A percentile compares a stretch with the other conserved stretches of the same genome.
Evolutionary conservation across 2,113 vertebrate genomes (phyloP).

Genomic region (Microtus richardsoni): DNA sequence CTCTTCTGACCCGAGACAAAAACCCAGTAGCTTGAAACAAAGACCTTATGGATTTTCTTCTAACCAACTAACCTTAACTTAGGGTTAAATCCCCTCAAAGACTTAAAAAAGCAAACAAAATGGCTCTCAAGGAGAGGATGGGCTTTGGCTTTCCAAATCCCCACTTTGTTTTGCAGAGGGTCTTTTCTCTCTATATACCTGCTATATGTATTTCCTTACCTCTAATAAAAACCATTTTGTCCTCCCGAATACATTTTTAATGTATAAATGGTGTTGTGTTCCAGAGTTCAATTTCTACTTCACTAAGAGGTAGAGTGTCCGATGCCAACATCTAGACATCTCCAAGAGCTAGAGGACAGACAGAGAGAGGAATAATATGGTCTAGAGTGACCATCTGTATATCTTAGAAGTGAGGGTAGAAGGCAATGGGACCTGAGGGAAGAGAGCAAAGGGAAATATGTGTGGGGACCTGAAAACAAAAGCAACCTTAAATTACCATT

Average conservation of each 20-base stretch:
- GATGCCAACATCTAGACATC: neutral
- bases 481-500: neutral
- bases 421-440: neutral
- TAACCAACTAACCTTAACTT: neutral
- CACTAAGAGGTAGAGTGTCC: neutral
- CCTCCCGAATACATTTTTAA: neutral
- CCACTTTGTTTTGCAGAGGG: neutral
- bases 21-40: neutral
- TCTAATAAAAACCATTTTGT: neutral
- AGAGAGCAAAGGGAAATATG: neutral
- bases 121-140: neutral
- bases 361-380: neutral
- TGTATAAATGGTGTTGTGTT: neutral
- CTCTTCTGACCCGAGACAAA: neutral
- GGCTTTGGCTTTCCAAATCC: neutral
- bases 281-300: constrained; percentile 3
- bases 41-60: neutral
- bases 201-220: neutral
- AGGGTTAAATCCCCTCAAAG: neutral
- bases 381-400: neutral
- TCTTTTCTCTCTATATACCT: neutral
- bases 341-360: neutral
- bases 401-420: neutral
- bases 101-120: neutral
- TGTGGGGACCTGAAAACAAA: neutral